These are phyloP conservation scores for Melipona quadrifasciata DNA, from an alignment of 1,140 invertebrate genomes.

Conservation along the genomic window DNA sequence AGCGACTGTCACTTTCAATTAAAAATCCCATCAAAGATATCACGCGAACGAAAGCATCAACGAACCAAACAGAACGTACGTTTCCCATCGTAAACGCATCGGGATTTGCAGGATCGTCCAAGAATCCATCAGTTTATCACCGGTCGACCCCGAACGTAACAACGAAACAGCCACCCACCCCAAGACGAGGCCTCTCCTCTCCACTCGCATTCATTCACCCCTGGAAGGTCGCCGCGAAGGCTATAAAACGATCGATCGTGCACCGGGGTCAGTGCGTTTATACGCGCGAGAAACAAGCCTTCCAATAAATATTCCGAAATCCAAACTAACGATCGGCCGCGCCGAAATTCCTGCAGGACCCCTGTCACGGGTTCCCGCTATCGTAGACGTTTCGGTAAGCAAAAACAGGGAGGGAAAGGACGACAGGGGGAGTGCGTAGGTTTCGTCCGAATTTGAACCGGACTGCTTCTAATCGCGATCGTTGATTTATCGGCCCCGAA, in stretches of 20 bases:
- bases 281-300: background rate
- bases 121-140: slow-evolving; percentile 5
- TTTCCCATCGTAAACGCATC: background rate
- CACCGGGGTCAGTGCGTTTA: background rate
- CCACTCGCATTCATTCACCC: background rate
- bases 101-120: background rate
- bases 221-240: background rate
- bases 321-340: slow-evolving; percentile 5
- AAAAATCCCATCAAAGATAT: background rate
- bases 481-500: slow-evolving; percentile 62
- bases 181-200: background rate
- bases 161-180: background rate
- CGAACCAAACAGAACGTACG: too few species aligned
- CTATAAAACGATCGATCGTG: background rate
- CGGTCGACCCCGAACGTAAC: background rate
- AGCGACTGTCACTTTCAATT: background rate
- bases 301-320: slow-evolving; percentile 32
- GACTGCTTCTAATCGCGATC: slow-evolving; percentile 55
- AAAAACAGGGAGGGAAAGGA: background rate
- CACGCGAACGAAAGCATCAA: background rate
- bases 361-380: slow-evolving; percentile 1
- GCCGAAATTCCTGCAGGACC: slow-evolving; percentile 30
- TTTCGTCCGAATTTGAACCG: background rate
- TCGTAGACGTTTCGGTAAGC: background rate
- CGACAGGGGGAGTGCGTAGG: background rate